A percentile compares a stretch with the other conserved stretches of the same genome.
Evolutionary conservation across 2,113 vertebrate species (phyloP).

Genomic region (Cynoglossus semilaevis): DNA sequence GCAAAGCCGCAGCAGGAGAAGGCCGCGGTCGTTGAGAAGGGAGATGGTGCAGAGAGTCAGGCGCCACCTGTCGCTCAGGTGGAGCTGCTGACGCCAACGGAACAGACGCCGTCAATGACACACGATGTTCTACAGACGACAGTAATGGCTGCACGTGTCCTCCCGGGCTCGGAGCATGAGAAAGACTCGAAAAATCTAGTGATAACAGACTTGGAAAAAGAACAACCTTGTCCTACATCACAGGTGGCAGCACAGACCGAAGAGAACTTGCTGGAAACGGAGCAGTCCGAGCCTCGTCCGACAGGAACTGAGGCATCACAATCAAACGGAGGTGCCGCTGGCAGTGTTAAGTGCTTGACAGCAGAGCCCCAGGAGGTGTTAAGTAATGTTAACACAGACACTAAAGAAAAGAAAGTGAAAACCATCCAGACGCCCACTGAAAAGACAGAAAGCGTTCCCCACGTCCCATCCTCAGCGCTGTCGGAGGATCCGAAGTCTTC

Average conservation of each 20-base stretch:
- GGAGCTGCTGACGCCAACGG: slow-evolving; percentile 14
- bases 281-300: slow-evolving; percentile 1
- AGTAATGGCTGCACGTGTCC: slow-evolving; percentile 1
- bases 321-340: slow-evolving; percentile 20
- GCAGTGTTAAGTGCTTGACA: slow-evolving; percentile 23
- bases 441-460: slow-evolving; percentile 22
- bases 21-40: slow-evolving; percentile 14
- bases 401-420: slow-evolving; percentile 20
- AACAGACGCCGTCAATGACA: slow-evolving; percentile 18
- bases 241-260: slow-evolving; percentile 10
- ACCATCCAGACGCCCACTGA: slow-evolving; percentile 18
- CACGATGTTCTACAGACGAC: slow-evolving; percentile 26
- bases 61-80: slow-evolving; percentile 3
- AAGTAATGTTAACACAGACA: slow-evolving; percentile 17
- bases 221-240: slow-evolving; percentile 16
- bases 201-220: slow-evolving; percentile 34
- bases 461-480: neutral
- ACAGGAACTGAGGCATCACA: slow-evolving; percentile 14
- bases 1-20: slow-evolving; percentile 13
- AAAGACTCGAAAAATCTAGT: slow-evolving; percentile 16
- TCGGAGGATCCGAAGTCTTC: slow-evolving; percentile 17
- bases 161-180: slow-evolving; percentile 23
- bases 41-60: slow-evolving; percentile 17
- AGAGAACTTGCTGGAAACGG: slow-evolving; percentile 21
- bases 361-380: slow-evolving; percentile 14